Conservation (phyloP, 1,140 invertebrate genomes). For the Saccostrea echinata region DNA sequence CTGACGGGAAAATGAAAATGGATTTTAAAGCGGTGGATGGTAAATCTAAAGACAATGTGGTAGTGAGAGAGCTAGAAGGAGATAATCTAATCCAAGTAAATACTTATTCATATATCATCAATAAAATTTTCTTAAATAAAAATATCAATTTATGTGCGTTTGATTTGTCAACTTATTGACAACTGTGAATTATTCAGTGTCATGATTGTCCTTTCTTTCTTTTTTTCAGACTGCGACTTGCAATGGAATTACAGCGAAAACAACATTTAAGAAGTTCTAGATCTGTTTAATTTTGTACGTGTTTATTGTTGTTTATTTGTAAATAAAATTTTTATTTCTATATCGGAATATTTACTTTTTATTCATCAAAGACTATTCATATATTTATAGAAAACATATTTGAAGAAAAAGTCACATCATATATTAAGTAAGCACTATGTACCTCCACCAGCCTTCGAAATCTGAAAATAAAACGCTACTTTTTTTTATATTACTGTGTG, state of each 20-base stretch:
- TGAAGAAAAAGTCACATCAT: too few relatives aligned
- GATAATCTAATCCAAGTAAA: not conserved
- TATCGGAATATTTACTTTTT: too few relatives aligned
- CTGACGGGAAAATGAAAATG: not conserved
- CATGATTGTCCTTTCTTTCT: not conserved
- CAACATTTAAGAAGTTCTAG: slow-evolving; percentile 9
- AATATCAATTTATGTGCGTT: too few relatives aligned
- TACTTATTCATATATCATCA: not conserved
- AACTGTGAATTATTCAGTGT: not conserved
- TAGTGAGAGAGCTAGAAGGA: not conserved
- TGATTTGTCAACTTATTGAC: not conserved
- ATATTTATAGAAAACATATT: too few relatives aligned
- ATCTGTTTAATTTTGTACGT: not conserved
- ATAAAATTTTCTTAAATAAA: too few relatives aligned
- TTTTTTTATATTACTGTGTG: too few relatives aligned
- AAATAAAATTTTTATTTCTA: too few relatives aligned
- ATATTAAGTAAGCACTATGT: too few relatives aligned
- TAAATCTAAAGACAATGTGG: slow-evolving; percentile 6
- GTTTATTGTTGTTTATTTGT: not conserved
- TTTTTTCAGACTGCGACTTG: slow-evolving; percentile 6
- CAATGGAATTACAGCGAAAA: slow-evolving; percentile 2
- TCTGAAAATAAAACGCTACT: too few relatives aligned
- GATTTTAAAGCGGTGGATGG: not conserved
- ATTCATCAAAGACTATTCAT: too few relatives aligned
- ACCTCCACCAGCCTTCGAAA: too few relatives aligned